Base-by-base conservation (phyloP, 2,888 invertebrate species). In the Chaitophorus viminalis region DNA sequence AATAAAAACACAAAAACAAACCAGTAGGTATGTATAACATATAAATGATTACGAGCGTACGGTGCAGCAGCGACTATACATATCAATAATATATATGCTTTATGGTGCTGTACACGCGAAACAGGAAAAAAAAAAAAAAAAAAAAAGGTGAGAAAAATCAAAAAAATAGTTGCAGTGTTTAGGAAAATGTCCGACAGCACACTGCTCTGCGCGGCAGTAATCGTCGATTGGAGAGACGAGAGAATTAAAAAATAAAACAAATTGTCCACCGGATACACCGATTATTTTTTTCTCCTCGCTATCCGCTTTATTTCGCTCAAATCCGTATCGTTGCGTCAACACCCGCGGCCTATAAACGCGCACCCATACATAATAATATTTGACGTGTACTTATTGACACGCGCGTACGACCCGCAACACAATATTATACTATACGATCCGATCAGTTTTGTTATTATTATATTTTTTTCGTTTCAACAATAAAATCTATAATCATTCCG, bases 271-370 rank as follows among this genome's bases (percentile, higher is more conserved):
- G 76, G 46, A 76, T 46, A 46, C 46, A 4, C 9, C 8, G 8
- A 39, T 76, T 52, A 29, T 18, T 46, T 76, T 76, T 52, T 18
- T 76, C 9, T 29, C 17, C 31, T 36, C 33, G 54, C 21, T 18
- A 14, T 72, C 36, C 33, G 72, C n/a, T n/a, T n/a, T n/a, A n/a
- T n/a, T 36, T 36, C 36, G 6, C 25, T 74, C 18, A 74, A 74
- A 74, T 14, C 17, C 72, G 72, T 74, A 36, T 74, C 72, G 72
- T 74, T 36, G 72, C 72, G 72, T 74, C 72, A 29, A 68, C 68
- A 33, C 6, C 60, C 18, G 60, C 60, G 60, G 60, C 25, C 60
- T 60, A 25, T 17, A 31, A 1, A 9, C 72, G 25, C 18, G 25
- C 1, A 25, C 25, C 14, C 21, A 33, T 70, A 70, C 31, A 70